phyloP scores from a whole-genome alignment of 2,888 invertebrate species.

The Philaethria dido region DNA sequence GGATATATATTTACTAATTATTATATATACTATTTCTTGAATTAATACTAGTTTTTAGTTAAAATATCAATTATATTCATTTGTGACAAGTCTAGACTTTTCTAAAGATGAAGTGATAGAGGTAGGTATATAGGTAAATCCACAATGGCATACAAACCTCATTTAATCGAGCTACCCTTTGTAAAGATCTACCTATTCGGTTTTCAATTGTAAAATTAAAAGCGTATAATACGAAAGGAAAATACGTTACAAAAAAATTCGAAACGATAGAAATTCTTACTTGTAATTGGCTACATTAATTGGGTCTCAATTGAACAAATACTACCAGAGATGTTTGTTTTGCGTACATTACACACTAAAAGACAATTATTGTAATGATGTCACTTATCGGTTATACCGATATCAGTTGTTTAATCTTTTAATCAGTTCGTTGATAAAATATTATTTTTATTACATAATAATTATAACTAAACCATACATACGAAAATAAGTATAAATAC shows the following conservation, averaged over 20 bases:
- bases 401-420: conserved; percentile 18
- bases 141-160: no score
- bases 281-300: conserved; percentile 48
- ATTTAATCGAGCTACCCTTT: no score
- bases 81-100: no score
- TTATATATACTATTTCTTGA: no score
- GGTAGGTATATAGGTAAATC: no score
- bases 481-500: no score
- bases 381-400: conserved; percentile 31
- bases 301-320: conserved; percentile 63
- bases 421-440: conserved; percentile 19
- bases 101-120: no score
- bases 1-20: no score
- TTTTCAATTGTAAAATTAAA: no score
- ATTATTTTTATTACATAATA: not conserved
- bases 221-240: not conserved
- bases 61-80: no score
- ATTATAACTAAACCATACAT: not conserved
- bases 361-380: conserved; percentile 35
- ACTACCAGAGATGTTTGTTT: conserved; percentile 52
- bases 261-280: not conserved
- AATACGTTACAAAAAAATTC: conserved; percentile 1
- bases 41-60: no score
- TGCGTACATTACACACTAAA: conserved; percentile 14
- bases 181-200: no score